Evolutionary conservation across 2,113 vertebrate species (phyloP).

Genomic region (Myocastor coypus): DNA sequence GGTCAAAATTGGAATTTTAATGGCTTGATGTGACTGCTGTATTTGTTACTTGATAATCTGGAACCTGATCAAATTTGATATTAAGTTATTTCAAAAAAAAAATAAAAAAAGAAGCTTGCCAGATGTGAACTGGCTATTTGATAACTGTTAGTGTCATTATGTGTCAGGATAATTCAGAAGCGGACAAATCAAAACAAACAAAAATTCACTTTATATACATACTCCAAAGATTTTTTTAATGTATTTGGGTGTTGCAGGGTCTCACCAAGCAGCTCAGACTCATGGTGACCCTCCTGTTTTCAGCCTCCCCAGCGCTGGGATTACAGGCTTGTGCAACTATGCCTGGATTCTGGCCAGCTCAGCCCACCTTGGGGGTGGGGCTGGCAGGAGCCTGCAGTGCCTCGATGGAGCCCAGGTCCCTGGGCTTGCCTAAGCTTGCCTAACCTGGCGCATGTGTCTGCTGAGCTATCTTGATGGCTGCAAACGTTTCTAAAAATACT

Average conservation of each 20-base stretch:
- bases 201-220: background rate
- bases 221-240: background rate
- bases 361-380: too few species aligned
- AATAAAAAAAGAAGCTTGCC: background rate
- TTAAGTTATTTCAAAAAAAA: background rate
- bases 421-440: too few species aligned
- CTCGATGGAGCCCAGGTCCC: too few species aligned
- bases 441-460: too few species aligned
- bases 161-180: background rate
- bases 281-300: too few species aligned
- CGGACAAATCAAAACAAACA: background rate
- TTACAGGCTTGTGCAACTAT: too few species aligned
- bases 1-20: slow-evolving; percentile 48
- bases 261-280: too few species aligned
- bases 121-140: background rate
- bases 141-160: background rate
- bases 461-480: too few species aligned
- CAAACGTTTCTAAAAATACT: background rate
- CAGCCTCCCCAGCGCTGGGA: too few species aligned
- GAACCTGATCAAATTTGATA: slow-evolving; percentile 15
- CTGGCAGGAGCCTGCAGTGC: too few species aligned
- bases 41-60: slow-evolving; percentile 22
- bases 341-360: too few species aligned
- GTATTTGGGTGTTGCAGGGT: too few species aligned
- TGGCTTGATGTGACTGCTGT: slow-evolving; percentile 5